A percentile compares a stretch with the other conserved stretches of the same genome.
Evolutionary conservation across 2,797 vertebrate genomes (phyloP).

Genomic region (Morus bassanus): DNA sequence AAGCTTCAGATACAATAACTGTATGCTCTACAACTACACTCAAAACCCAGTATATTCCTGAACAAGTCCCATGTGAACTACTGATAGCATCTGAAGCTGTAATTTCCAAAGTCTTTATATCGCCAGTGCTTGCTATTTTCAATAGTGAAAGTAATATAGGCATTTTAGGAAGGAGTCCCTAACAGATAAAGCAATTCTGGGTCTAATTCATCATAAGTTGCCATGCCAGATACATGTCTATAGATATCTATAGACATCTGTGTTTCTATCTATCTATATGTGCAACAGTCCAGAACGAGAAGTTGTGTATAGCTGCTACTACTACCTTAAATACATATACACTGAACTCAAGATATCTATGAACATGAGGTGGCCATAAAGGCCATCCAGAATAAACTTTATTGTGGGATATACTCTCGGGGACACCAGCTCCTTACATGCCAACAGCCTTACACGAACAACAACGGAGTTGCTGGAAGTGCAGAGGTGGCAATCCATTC

Average conservation of each 20-base stretch:
- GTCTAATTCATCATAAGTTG: background rate
- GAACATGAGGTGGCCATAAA: background rate
- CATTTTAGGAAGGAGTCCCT: background rate
- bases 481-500: conserved; percentile 52
- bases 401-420: background rate
- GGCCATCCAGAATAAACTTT: background rate
- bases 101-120: background rate
- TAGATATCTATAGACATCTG: background rate
- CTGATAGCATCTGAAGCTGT: background rate
- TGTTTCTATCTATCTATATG: rapidly evolving
- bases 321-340: rapidly evolving
- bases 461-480: conserved; percentile 46
- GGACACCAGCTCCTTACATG: conserved; percentile 12
- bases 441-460: conserved; percentile 9
- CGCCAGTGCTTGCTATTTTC: background rate
- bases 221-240: rapidly evolving
- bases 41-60: background rate
- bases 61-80: background rate
- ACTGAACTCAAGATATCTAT: rapidly evolving
- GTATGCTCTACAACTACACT: background rate
- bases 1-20: background rate
- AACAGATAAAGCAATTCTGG: background rate
- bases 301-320: background rate
- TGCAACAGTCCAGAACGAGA: background rate
- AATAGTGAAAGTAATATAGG: background rate